Evolutionary conservation across 2,888 invertebrate genomes (phyloP).

Genomic region (Netelia virgata): DNA sequence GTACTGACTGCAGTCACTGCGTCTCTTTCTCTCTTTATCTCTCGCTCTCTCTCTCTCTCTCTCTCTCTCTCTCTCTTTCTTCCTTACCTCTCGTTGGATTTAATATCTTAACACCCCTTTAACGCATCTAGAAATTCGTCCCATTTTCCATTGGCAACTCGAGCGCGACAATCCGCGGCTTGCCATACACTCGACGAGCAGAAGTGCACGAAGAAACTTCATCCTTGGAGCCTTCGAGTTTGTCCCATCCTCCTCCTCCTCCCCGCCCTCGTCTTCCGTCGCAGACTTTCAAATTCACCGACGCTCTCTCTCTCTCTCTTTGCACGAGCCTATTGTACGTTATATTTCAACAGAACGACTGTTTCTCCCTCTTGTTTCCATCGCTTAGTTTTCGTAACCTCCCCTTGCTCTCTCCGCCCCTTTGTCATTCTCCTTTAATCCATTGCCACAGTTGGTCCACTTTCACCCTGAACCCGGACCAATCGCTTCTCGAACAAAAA

Average conservation of each 20-base stretch:
- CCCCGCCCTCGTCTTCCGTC: conserved; percentile 1
- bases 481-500: too few species aligned
- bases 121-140: conserved; percentile 77
- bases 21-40: conserved; percentile 35
- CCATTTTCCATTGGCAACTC: conserved; percentile 74
- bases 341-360: conserved; percentile 18
- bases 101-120: conserved; percentile 82
- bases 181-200: conserved; percentile 18
- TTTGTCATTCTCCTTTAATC: neutral
- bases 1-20: conserved; percentile 44
- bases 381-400: conserved; percentile 1
- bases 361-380: conserved; percentile 2
- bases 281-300: conserved; percentile 41
- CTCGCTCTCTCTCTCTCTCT: conserved; percentile 21
- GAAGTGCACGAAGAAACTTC: conserved; percentile 71
- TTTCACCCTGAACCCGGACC: neutral
- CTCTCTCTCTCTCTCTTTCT: too few species aligned
- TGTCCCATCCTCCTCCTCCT: conserved; percentile 56
- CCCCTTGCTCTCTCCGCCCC: neutral
- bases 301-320: conserved; percentile 40
- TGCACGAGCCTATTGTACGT: neutral
- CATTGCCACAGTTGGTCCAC: neutral
- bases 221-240: conserved; percentile 39
- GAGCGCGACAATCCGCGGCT: conserved; percentile 32
- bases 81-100: conserved; percentile 75